A percentile compares a stretch with the other conserved stretches of the same genome.
Conservation (phyloP, 2,888 invertebrate genomes). For the Andrena bicolor region DNA sequence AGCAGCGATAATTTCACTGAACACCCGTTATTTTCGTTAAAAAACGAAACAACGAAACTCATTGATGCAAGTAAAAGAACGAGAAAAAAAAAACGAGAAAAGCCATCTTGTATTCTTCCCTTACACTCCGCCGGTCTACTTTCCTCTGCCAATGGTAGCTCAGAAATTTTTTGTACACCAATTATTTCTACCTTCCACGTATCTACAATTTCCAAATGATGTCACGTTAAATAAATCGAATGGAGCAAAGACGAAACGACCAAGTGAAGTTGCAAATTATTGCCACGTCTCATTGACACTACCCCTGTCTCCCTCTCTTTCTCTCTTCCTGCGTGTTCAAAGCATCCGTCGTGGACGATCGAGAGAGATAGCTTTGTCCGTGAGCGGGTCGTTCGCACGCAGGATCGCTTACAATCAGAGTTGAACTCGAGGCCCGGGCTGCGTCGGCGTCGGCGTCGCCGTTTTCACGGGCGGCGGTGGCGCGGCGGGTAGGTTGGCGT, state of each 20-base stretch:
- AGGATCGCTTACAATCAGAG: conserved; percentile 39
- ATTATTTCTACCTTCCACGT: too few relatives aligned
- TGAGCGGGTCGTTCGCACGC: conserved; percentile 68
- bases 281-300: conserved; percentile 19
- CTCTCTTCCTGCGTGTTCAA: neutral
- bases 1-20: neutral
- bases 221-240: neutral
- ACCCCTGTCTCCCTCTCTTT: neutral
- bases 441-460: conserved; percentile 58
- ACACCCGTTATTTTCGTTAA: neutral
- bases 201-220: too few relatives aligned
- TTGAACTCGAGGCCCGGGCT: conserved; percentile 48
- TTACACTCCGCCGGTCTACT: too few relatives aligned
- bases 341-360: neutral
- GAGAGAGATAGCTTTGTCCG: conserved; percentile 6
- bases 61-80: too few relatives aligned
- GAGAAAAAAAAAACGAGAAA: too few relatives aligned
- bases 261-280: neutral
- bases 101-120: too few relatives aligned
- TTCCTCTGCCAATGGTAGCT: too few relatives aligned
- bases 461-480: conserved; percentile 56
- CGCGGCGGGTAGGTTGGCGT: conserved; percentile 79
- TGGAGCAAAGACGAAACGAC: neutral
- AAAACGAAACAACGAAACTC: neutral
- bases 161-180: too few relatives aligned